Evolutionary conservation across 1,140 invertebrate species (phyloP).

Genomic region (Drosophila tristis): DNA sequence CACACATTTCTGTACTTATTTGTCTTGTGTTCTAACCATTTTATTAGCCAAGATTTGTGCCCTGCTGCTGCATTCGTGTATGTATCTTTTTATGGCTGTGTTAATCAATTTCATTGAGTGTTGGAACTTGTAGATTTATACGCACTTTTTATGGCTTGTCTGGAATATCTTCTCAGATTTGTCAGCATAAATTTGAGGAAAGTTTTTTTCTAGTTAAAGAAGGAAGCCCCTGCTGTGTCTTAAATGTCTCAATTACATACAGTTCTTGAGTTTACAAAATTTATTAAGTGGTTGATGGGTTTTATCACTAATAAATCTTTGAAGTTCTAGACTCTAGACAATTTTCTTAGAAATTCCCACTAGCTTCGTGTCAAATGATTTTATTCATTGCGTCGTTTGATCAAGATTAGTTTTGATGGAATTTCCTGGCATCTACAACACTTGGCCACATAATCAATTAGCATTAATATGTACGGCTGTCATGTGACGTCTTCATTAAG

Average conservation of each 20-base stretch:
- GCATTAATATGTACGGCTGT: conserved; percentile 61
- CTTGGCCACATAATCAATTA: conserved; percentile 57
- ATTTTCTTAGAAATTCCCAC: not conserved
- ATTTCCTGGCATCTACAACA: conserved; percentile 11
- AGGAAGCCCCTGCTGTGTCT: conserved; percentile 26
- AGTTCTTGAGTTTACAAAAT: conserved; percentile 7
- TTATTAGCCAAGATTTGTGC: conserved; percentile 66
- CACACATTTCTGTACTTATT: conserved; percentile 25
- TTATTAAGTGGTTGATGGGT: conserved; percentile 15
- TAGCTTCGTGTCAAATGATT: not conserved
- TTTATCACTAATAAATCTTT: conserved; percentile 12
- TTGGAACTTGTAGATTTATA: conserved; percentile 31
- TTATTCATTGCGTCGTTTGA: conserved; percentile 14
- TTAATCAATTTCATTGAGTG: conserved; percentile 70
- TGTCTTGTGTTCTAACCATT: conserved; percentile 24
- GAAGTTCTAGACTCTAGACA: conserved; percentile 9
- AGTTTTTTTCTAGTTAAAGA: conserved; percentile 18
- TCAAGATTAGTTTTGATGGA: conserved; percentile 33
- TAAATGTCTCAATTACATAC: conserved; percentile 50
- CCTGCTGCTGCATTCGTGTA: conserved; percentile 39
- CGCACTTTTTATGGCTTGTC: conserved; percentile 22
- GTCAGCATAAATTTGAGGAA: conserved; percentile 31
- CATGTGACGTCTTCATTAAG: conserved; percentile 69
- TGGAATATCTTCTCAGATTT: conserved; percentile 13
- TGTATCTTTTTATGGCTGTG: conserved; percentile 51